A percentile compares a stretch with the other conserved stretches of the same genome.
These are phyloP conservation scores for Atherinosoma microstoma DNA, from an alignment of 2,797 vertebrate species.

Conservation along the genomic window DNA sequence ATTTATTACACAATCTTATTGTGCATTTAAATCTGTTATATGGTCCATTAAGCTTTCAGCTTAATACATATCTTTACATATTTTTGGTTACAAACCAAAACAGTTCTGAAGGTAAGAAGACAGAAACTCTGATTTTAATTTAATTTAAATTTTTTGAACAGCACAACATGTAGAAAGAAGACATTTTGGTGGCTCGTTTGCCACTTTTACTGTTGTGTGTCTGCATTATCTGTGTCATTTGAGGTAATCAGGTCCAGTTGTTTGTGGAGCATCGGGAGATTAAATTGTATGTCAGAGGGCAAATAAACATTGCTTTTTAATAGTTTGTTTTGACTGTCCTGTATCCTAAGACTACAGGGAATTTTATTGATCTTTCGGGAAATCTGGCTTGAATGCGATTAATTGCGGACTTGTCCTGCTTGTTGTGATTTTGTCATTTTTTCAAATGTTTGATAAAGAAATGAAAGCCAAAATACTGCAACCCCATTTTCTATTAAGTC, in stretches of 20 bases:
- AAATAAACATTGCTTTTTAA: slow-evolving; percentile 3
- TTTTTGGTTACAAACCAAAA: not conserved
- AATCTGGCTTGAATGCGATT: no score
- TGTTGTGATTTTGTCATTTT: not conserved
- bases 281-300: slow-evolving; percentile 1
- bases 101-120: slow-evolving; percentile 5
- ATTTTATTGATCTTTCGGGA: no score
- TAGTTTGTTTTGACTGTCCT: not conserved
- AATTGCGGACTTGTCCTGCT: not conserved
- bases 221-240: not conserved
- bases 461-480: not conserved
- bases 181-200: slow-evolving; percentile 5
- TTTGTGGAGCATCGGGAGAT: slow-evolving; percentile 2
- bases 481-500: not conserved
- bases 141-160: slow-evolving; percentile 8
- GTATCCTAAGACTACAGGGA: not conserved
- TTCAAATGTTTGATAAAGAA: not conserved
- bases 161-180: not conserved
- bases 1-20: slow-evolving; percentile 17
- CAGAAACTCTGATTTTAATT: slow-evolving; percentile 27
- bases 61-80: slow-evolving; percentile 32
- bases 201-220: not conserved
- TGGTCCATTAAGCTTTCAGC: slow-evolving; percentile 35
- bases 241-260: not conserved
- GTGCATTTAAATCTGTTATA: slow-evolving; percentile 36